Conservation (phyloP, 1,140 invertebrate species). For the Dendrolimus kikuchii region DNA sequence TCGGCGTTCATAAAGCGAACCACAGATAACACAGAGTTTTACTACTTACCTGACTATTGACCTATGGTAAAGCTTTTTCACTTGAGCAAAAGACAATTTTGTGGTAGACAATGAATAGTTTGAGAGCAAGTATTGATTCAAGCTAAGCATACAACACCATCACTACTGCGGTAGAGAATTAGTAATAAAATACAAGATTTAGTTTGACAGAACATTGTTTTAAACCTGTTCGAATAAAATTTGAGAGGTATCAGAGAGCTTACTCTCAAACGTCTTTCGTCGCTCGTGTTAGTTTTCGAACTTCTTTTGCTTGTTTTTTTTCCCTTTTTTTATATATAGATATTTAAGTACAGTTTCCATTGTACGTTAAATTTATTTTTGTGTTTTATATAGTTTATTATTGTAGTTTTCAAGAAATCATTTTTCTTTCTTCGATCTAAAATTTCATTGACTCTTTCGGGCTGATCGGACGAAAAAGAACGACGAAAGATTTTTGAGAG, state of each 20-base stretch:
- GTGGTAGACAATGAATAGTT: conserved; percentile 32
- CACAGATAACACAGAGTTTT: conserved; percentile 35
- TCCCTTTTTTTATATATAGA: too few species aligned
- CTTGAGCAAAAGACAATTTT: conserved; percentile 27
- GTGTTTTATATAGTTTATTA: too few species aligned
- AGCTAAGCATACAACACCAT: conserved; percentile 14
- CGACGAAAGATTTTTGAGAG: too few species aligned
- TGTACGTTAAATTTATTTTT: too few species aligned
- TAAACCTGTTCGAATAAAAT: conserved; percentile 17
- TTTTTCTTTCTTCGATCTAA: too few species aligned
- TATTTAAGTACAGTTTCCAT: too few species aligned
- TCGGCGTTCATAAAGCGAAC: neutral
- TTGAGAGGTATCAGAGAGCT: neutral
- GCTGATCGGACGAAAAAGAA: too few species aligned
- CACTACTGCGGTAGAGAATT: conserved; percentile 21
- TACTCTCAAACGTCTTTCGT: too few species aligned
- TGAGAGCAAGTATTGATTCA: conserved; percentile 19
- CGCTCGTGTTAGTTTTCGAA: too few species aligned
- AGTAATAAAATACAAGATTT: conserved; percentile 25
- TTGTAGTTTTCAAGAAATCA: too few species aligned
- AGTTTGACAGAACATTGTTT: conserved; percentile 32
- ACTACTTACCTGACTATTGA: conserved; percentile 25
- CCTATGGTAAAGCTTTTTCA: conserved; percentile 18
- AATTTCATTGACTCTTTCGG: too few species aligned
- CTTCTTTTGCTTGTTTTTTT: too few species aligned